Evolutionary conservation across 2,113 vertebrate species (phyloP), one percentile per base, ranked within the genome.

Genomic region (Glaucidium brasilianum): DNA sequence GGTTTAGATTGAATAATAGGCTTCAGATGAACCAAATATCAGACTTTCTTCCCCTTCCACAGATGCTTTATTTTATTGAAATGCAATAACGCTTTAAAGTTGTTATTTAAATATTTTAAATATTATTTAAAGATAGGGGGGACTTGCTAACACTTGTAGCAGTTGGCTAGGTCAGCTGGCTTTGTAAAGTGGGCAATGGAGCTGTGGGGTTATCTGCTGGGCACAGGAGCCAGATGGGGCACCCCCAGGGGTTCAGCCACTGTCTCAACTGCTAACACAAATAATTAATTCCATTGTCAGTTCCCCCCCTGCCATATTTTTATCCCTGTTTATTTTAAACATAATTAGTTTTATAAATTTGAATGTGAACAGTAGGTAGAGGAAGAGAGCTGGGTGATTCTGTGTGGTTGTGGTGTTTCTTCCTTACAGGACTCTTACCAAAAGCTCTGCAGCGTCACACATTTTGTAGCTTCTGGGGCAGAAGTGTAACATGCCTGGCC

Each of bases 291-390:
- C 64, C 86, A n/a, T 62, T 22, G 0, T 14, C 19, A 1, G 52
- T 39, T 37, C 91, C 21, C 11, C 6, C 23, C 17, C 12, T 39
- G 29, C 15, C 37, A 1, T 10, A 2, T 69, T 32, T 72, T 53
- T 30, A 3, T 41, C 47, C 52, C 52, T 2, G 4, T 25, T 53
- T 6, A 0, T 62, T 4, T 74, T n/a, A 2, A 4, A 10, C 22
- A 60, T 12, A 39, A 0, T 4, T 2, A 4, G 29, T 6, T 8
- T 29, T 39, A 0, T 19, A 26, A 17, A 2, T 27, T 6, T 7
- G 67, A 2, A 4, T 15, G 45, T 6, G 4, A 43, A 7, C 47
- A 32, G 18, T 2, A 8, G 63, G 5, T 10, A 3, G n/a, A 14
- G 62, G 56, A 41, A 35, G n/a, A 15, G 35, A 20, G 55, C 12